Conservation (phyloP, 1,140 invertebrate genomes). For the Varroa destructor region DNA sequence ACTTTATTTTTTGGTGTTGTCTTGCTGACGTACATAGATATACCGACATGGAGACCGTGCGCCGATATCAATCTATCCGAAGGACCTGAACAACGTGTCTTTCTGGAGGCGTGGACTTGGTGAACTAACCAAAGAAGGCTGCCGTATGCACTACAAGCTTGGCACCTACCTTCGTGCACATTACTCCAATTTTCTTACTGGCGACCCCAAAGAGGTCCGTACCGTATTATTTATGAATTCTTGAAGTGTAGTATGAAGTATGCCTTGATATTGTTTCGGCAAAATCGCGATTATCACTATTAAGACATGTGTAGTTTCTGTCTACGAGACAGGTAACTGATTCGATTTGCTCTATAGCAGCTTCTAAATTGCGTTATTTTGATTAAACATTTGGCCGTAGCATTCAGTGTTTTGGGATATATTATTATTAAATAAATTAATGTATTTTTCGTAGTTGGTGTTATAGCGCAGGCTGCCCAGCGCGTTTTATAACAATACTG, state of each 20-base stretch:
- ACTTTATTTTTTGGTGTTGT: neutral
- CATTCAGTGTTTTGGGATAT: too few relatives aligned
- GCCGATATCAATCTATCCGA: constrained; percentile 3
- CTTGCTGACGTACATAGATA: neutral
- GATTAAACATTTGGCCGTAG: too few relatives aligned
- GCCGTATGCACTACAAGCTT: constrained; percentile 26
- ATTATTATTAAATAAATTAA: too few relatives aligned
- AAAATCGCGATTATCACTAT: neutral
- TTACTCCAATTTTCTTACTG: constrained; percentile 19
- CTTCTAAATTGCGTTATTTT: too few relatives aligned
- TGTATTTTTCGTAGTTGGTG: too few relatives aligned
- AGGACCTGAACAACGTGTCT: constrained; percentile 10
- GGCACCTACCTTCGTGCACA: neutral
- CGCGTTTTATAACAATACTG: too few relatives aligned
- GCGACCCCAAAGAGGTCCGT: constrained; percentile 22
- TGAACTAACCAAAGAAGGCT: constrained; percentile 23
- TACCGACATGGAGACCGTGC: constrained; percentile 25
- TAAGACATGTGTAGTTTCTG: neutral
- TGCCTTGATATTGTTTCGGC: neutral
- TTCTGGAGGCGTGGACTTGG: constrained; percentile 18
- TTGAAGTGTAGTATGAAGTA: too few relatives aligned
- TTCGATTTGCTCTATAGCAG: neutral
- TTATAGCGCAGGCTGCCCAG: too few relatives aligned
- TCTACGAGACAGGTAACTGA: neutral
- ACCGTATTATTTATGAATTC: neutral